Percentiles rank a stretch among this genome's conserved stretches.
These are phyloP conservation scores for Cabera pusaria DNA, from an alignment of 2,888 invertebrate species.

Conservation along the genomic window DNA sequence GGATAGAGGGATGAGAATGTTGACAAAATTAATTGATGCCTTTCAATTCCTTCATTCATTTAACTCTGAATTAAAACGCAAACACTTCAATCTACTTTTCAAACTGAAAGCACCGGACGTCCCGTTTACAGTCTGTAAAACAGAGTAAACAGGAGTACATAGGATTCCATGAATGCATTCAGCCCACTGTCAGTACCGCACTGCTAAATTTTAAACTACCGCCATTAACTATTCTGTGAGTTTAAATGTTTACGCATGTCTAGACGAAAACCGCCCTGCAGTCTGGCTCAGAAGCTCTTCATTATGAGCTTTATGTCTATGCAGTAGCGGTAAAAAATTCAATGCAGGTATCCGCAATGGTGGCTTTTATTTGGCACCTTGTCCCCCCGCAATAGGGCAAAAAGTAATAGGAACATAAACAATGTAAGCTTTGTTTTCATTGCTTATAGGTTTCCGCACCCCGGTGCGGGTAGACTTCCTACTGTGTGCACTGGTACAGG, in stretches of 20 bases:
- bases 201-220: slow-evolving; percentile 25
- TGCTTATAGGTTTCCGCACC: slow-evolving; percentile 21
- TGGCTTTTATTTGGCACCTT: slow-evolving; percentile 11
- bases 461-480: slow-evolving; percentile 16
- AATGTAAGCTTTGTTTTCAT: slow-evolving; percentile 24
- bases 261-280: slow-evolving; percentile 42
- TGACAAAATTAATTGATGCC: too few relatives aligned
- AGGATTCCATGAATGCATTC: slow-evolving; percentile 8
- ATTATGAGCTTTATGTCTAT: slow-evolving; percentile 16
- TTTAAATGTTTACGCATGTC: slow-evolving; percentile 55
- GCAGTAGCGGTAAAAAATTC: slow-evolving; percentile 12
- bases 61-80: too few relatives aligned
- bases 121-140: slow-evolving; percentile 10
- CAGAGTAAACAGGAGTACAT: slow-evolving; percentile 1
- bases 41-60: too few relatives aligned
- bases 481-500: slow-evolving; percentile 12
- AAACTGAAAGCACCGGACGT: slow-evolving; percentile 12
- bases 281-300: slow-evolving; percentile 12
- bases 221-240: slow-evolving; percentile 27
- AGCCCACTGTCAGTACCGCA: slow-evolving; percentile 5
- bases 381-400: slow-evolving; percentile 9
- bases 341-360: neutral
- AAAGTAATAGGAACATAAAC: slow-evolving; percentile 5
- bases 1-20: too few relatives aligned
- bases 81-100: slow-evolving; percentile 1